Base-by-base conservation (phyloP, 2,888 invertebrate species). In the Laspeyria flexula region DNA sequence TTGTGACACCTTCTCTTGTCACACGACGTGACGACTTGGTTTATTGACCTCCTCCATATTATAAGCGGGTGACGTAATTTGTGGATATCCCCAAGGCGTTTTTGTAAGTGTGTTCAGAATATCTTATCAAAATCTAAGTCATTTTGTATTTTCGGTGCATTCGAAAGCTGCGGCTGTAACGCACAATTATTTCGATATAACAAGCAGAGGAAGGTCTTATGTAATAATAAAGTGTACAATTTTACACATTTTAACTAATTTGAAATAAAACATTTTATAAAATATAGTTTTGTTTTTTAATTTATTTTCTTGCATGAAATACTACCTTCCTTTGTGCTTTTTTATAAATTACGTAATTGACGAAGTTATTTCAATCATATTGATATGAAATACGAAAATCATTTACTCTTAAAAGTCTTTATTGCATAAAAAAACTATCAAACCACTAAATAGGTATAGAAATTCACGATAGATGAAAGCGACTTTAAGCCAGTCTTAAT, bases 191-290 rank as follows among this genome's bases (percentile, higher is more conserved):
- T 52, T 43, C 27, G 50, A 48, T 61, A 25, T 33, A 56, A 65
- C 62, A 59, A 60, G 54, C 70, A 62, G 70, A 67, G 66, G 70
- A 67, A 69, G 70, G 67, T 60, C 43, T 54, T 61, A 52, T 65
- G 47, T 56, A 51, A 51, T 50, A 44, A 48, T 53, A 56, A 53
- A 65, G 55, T 65, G 66, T 69, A 69, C 46, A 59, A 62, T 67
- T 65, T 67, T 65, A 69, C 70, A 67, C 70, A 39, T 65, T 67
- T 62, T 46, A 62, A 57, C 48, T 65, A 66, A 63, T 70, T 57
- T 56, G 45, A 55, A 69, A 67, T 69, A 70, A 70, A 70, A 55
- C 1, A 35, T 56, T 63, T 58, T 60, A 55, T 40, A 38, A 70
- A 66, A 54, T 16, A 11, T 65, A 62, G 55, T 50, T 40, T 12